Conservation (phyloP, 2,888 invertebrate genomes). For the Periphyllus acericola region DNA sequence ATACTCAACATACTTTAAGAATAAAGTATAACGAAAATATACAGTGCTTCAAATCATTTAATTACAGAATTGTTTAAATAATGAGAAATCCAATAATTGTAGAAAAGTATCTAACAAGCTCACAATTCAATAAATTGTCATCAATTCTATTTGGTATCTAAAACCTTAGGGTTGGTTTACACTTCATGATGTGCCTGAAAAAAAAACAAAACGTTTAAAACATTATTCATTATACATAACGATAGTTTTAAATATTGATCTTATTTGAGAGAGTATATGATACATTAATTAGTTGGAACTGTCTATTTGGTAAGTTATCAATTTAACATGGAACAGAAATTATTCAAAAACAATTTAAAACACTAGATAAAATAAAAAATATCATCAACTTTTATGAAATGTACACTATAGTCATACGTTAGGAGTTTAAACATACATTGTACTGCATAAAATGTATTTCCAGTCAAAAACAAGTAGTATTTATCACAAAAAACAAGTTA, state of each 20-base stretch:
- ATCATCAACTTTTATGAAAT: too few species aligned
- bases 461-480: neutral
- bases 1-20: neutral
- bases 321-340: too few species aligned
- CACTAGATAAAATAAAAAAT: too few species aligned
- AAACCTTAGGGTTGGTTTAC: constrained; percentile 86
- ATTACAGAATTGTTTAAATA: neutral
- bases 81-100: neutral
- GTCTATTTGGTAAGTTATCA: too few species aligned
- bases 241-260: neutral
- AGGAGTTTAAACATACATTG: neutral
- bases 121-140: neutral
- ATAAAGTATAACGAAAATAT: constrained; percentile 11
- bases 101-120: constrained; percentile 30
- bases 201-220: constrained; percentile 66
- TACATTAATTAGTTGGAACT: neutral
- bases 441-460: neutral
- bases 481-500: neutral
- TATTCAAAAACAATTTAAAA: too few species aligned
- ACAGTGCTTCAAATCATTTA: neutral
- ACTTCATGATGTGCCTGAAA: constrained; percentile 86
- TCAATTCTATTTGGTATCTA: constrained; percentile 66
- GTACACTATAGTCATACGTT: too few species aligned
- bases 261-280: neutral
- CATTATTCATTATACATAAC: neutral